phyloP scores from a whole-genome alignment of 2,888 invertebrate species.

The Polydesmus complanatus region DNA sequence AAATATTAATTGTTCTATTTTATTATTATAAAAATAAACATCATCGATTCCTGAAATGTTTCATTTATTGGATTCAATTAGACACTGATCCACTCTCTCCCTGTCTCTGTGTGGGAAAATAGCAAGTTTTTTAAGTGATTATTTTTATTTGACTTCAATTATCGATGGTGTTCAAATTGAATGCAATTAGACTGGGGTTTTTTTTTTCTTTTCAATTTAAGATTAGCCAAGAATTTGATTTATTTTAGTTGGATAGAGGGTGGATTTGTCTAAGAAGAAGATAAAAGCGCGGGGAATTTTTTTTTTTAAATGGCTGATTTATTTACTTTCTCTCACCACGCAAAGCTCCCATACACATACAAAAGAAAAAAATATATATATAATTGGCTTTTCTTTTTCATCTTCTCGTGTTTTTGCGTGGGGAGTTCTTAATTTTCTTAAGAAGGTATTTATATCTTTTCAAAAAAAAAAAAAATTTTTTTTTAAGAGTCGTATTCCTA shows the following conservation, averaged over 20 bases:
- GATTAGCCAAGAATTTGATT: not conserved
- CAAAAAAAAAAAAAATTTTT: not conserved
- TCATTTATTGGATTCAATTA: not conserved
- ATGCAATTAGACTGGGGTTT: not conserved
- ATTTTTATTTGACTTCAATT: not conserved
- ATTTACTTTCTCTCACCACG: not conserved
- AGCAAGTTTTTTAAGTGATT: not conserved
- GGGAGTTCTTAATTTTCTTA: not conserved
- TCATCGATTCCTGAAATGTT: too few relatives aligned
- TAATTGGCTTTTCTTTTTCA: not conserved
- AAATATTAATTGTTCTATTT: too few relatives aligned
- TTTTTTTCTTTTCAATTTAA: not conserved
- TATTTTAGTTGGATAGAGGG: not conserved
- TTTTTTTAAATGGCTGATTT: not conserved
- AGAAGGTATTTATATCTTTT: not conserved
- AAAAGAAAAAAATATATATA: not conserved
- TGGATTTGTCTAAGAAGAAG: not conserved
- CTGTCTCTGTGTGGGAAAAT: too few relatives aligned
- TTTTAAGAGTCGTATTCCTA: not conserved
- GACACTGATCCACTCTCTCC: not conserved
- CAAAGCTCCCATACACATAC: too few relatives aligned
- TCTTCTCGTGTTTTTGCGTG: too few relatives aligned
- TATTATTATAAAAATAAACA: too few relatives aligned
- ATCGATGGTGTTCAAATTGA: not conserved
- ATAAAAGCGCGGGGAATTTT: not conserved